Evolutionary conservation across 2,888 invertebrate genomes (phyloP).

Genomic region (Chymomyza procnemis): DNA sequence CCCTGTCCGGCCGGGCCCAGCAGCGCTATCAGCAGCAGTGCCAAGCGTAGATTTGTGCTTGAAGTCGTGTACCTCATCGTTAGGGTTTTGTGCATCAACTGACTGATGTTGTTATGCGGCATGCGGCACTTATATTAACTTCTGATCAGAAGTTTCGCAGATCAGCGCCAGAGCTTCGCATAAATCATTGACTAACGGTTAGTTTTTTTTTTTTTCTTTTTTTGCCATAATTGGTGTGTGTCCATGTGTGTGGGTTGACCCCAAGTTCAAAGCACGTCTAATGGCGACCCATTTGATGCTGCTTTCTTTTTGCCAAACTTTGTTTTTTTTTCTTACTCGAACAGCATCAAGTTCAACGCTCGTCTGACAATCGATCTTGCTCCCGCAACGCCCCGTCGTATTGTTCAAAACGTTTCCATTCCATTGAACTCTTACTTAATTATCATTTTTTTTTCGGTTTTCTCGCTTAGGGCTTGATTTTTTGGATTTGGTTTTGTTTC

Average conservation of each 20-base stretch:
- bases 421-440: slow-evolving; percentile 24
- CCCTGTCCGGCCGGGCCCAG: slow-evolving; percentile 30
- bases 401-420: not conserved
- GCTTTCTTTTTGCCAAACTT: slow-evolving; percentile 44
- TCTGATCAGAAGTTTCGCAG: slow-evolving; percentile 2
- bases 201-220: not conserved
- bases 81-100: slow-evolving; percentile 34
- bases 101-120: slow-evolving; percentile 13
- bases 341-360: slow-evolving; percentile 41
- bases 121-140: slow-evolving; percentile 62
- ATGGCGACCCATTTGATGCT: slow-evolving; percentile 11
- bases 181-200: slow-evolving; percentile 64
- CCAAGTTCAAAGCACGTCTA: slow-evolving; percentile 60
- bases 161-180: slow-evolving; percentile 16
- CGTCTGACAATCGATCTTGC: slow-evolving; percentile 22
- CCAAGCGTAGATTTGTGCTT: slow-evolving; percentile 37
- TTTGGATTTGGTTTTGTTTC: not conserved
- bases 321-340: too few species aligned
- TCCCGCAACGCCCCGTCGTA: not conserved
- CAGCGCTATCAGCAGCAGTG: slow-evolving; percentile 40
- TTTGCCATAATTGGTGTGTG: not conserved
- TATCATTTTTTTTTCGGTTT: slow-evolving; percentile 39
- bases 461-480: not conserved
- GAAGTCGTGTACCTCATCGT: slow-evolving; percentile 33
- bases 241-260: slow-evolving; percentile 3